These are phyloP conservation scores for Sphecodes monilicornis DNA, from an alignment of 2,888 invertebrate genomes.

Conservation along the genomic window DNA sequence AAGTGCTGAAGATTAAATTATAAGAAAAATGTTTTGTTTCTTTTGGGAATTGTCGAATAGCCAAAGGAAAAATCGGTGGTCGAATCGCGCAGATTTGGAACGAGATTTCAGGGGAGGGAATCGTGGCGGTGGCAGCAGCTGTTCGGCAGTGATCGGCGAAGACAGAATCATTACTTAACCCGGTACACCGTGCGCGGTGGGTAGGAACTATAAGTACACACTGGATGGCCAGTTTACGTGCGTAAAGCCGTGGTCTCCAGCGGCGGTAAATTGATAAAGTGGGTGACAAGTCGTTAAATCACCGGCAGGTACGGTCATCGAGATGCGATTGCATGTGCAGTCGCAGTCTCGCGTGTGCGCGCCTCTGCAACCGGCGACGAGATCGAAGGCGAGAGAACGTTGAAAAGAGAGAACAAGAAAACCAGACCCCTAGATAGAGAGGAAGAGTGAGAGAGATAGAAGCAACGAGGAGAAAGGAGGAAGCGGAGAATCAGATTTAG, in stretches of 20 bases:
- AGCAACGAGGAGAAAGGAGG: constrained; percentile 37
- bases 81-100: constrained; percentile 15
- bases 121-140: constrained; percentile 34
- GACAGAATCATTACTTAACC: constrained; percentile 65
- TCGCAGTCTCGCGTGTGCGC: constrained; percentile 61
- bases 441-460: background rate
- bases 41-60: background rate
- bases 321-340: constrained; percentile 71
- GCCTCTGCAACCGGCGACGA: constrained; percentile 29
- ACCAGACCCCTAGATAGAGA: background rate
- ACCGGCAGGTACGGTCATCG: constrained; percentile 73
- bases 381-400: background rate
- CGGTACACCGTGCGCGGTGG: constrained; percentile 51
- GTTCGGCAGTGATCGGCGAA: constrained; percentile 58
- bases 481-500: constrained; percentile 54
- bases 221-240: constrained; percentile 58
- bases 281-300: constrained; percentile 82
- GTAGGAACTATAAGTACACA: constrained; percentile 58
- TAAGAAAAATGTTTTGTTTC: too few relatives aligned
- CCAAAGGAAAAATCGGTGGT: too few relatives aligned
- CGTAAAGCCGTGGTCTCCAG: constrained; percentile 63
- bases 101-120: constrained; percentile 27
- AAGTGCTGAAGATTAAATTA: too few relatives aligned
- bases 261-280: constrained; percentile 80
- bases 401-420: background rate